Conservation (phyloP, 1,140 invertebrate genomes). For the Zaprionus ghesquierei region DNA sequence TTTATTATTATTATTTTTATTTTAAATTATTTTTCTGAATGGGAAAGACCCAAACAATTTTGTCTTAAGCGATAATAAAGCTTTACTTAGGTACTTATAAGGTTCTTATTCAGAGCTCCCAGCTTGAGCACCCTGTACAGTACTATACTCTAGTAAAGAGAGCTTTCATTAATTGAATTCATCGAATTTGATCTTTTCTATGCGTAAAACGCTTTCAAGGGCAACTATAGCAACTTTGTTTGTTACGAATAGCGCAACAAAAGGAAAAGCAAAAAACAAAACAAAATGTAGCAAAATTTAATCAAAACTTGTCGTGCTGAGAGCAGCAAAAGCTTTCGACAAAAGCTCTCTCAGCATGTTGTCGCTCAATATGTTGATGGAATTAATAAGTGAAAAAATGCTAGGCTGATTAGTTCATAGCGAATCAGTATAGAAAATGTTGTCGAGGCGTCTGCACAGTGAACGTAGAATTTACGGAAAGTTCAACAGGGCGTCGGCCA, state of each 20-base stretch:
- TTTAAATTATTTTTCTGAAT: no score
- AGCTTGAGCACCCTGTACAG: background rate
- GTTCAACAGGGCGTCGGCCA: slow-evolving; percentile 26
- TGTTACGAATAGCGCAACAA: slow-evolving; percentile 4
- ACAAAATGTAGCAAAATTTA: slow-evolving; percentile 21
- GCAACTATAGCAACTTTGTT: background rate
- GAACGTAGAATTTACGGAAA: slow-evolving; percentile 26
- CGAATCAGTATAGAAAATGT: slow-evolving; percentile 59
- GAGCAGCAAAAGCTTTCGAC: slow-evolving; percentile 35
- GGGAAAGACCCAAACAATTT: no score
- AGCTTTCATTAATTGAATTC: background rate
- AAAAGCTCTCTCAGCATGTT: slow-evolving; percentile 43
- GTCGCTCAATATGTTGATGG: background rate
- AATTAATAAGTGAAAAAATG: slow-evolving; percentile 34
- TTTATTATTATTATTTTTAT: no score
- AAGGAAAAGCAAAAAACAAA: slow-evolving; percentile 22
- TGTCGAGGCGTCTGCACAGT: slow-evolving; percentile 41
- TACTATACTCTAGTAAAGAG: background rate
- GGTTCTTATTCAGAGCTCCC: no score
- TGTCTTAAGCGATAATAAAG: no score
- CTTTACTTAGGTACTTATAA: no score
- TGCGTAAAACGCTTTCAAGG: background rate
- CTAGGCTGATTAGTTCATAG: background rate
- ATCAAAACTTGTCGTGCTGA: slow-evolving; percentile 32
- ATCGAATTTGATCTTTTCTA: background rate